These are phyloP conservation scores for Teleogryllus occipitalis DNA, from an alignment of 1,140 invertebrate genomes.

Conservation along the genomic window DNA sequence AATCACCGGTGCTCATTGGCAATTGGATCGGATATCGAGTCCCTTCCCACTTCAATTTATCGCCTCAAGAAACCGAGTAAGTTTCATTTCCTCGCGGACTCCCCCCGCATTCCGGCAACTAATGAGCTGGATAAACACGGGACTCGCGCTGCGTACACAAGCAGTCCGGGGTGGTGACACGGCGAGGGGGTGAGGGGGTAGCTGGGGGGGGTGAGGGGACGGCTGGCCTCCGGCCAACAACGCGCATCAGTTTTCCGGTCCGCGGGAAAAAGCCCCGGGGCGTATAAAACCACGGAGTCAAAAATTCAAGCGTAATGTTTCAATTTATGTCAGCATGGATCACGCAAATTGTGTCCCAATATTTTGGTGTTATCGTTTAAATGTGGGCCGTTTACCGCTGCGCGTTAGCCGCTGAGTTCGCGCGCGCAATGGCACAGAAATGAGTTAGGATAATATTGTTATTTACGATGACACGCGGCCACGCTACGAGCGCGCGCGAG, in stretches of 20 bases:
- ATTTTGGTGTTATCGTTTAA: constrained; percentile 5
- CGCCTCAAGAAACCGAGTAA: not conserved
- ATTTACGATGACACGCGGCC: not conserved
- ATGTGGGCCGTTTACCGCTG: not conserved
- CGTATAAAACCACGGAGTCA: not conserved
- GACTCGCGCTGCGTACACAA: not conserved
- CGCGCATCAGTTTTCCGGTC: not conserved
- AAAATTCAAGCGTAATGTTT: not conserved
- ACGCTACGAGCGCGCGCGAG: no score
- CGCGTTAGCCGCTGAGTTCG: not conserved
- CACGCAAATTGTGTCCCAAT: constrained; percentile 3
- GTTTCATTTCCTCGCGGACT: not conserved
- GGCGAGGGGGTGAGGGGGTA: no score
- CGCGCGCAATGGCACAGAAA: not conserved
- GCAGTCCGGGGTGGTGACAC: not conserved
- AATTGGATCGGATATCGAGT: not conserved
- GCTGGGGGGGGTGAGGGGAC: no score
- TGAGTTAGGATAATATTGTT: constrained; percentile 5
- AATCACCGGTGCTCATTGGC: not conserved
- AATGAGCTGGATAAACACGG: not conserved
- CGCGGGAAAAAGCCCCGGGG: not conserved
- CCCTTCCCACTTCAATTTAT: not conserved
- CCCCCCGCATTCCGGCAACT: not conserved
- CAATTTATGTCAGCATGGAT: not conserved
- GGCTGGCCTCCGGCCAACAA: not conserved